Evolutionary conservation across 2,888 invertebrate species (phyloP).

Genomic region (Petrolisthes manimaculis): DNA sequence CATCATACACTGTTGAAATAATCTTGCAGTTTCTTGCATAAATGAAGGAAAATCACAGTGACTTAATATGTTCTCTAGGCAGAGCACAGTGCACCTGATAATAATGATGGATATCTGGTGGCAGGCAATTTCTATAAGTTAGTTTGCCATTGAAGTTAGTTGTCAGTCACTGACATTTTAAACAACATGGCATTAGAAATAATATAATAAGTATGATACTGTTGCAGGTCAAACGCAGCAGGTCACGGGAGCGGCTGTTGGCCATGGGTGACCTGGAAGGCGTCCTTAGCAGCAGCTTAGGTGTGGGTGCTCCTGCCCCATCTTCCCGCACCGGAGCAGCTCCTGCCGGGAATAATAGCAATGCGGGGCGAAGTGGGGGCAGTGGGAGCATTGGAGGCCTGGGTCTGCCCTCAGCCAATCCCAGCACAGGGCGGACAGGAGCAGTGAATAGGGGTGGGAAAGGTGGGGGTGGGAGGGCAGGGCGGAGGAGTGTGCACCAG

Average conservation of each 20-base stretch:
- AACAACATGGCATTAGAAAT: not conserved
- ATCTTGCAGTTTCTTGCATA: too few relatives aligned
- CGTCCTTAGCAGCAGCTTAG: conserved; percentile 38
- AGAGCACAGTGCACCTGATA: too few relatives aligned
- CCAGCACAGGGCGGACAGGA: conserved; percentile 28
- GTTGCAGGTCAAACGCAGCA: conserved; percentile 36
- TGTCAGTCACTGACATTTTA: too few relatives aligned
- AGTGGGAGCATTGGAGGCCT: conserved; percentile 16
- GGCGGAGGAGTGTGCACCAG: conserved; percentile 47
- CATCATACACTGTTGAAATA: too few relatives aligned
- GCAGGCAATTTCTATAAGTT: too few relatives aligned
- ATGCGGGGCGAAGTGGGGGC: conserved; percentile 29
- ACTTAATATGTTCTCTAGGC: too few relatives aligned
- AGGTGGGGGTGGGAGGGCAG: conserved; percentile 25
- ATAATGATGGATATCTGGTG: too few relatives aligned
- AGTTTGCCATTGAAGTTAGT: too few relatives aligned
- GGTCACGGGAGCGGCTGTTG: conserved; percentile 52
- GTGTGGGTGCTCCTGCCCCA: conserved; percentile 34
- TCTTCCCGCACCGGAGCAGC: conserved; percentile 16
- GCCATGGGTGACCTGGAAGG: conserved; percentile 55
- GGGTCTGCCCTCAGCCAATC: not conserved
- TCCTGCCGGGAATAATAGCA: conserved; percentile 34
- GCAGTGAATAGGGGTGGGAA: conserved; percentile 38
- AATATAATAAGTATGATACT: not conserved
- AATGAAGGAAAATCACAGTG: too few relatives aligned